Base-by-base conservation (phyloP, 2,797 vertebrate genomes). In the Rhynchotus rufescens region DNA sequence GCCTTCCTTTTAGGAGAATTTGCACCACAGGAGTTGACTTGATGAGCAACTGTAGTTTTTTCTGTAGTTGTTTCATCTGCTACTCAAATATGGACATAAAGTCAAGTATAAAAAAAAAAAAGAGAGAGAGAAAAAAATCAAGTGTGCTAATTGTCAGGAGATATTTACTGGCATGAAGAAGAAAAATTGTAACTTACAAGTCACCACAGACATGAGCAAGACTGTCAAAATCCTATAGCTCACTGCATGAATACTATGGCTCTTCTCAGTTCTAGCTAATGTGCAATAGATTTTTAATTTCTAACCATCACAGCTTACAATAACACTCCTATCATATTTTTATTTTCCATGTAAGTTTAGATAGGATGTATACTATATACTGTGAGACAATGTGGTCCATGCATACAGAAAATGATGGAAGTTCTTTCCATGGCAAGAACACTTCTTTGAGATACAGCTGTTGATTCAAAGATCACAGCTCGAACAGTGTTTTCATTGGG, bases 371-470 rank as follows among this genome's bases (percentile, higher is more conserved):
- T 36, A 13, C 19, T 44, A 28, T 28, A 59, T 2, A 36, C 1
- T 45, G 15, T 0, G 0, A 79, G 10, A 45, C 6, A 62, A 14
- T 54, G 54, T 4, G 62, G 20, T 4, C 16, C 4, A 13, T 4
- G 2, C 9, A 4, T 49, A 61, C 19, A 68, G 19, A 57, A 86
- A 65, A 3, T 21, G 25, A 52, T 56, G 17, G 32, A 80, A 60
- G 15, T 7, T n/a, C 52, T 32, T 88, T 49, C 25, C 36, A 49
- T 20, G 36, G 54, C 34, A 84, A 90, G 44, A 84, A n/a, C 21
- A 80, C 30, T 17, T 15, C 22, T 2, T 7, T 77, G 28, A 23
- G 75, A 51, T 26, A 80, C 30, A 66, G 10, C 25, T 67, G 82
- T 16, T 2, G 9, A 72, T 78, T 72, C 15, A 68, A 77, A 78